Base-by-base conservation (phyloP, 2,113 vertebrate genomes). In the Noturus placidus region DNA sequence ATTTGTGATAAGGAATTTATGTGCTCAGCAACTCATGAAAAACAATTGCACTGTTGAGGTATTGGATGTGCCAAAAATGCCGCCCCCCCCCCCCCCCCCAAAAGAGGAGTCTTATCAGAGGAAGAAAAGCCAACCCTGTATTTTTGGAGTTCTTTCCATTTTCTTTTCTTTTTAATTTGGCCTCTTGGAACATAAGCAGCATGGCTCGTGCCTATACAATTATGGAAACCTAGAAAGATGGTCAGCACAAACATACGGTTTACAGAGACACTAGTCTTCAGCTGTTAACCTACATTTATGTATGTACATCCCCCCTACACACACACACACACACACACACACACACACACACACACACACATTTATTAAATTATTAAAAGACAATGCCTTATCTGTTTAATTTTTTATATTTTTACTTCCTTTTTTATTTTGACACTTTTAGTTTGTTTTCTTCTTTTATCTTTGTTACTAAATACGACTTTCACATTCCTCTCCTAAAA, bases 121-220 rank as follows among this genome's bases (percentile, higher is more conserved):
- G 91, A 90, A 89, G 86, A 92, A 92, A 92, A 91, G 89, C 88
- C 87, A 92, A 90, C 88, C 89, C 72, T 77, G 85, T 89, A 92
- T 94, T 92, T 92, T 91, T 76, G 90, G 90, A 92, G 94, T 95
- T 95, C 94, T 92, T 94, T 70, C 89, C 91, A 90, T 92, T 91
- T 89, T 88, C 85, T 82, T 89, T 92, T 89, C 81, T 63, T 84
- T 89, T 91, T 92, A 90, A 94, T 94, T 91, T 89, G 88, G 90
- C 57, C 82, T 89, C 91, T 92, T 89, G 82, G 90, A 93, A 92
- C 89, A 88, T 89, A 87, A 88, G 92, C 85, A 87, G 91, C 85
- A 90, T 90, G 92, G 93, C 87, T 89, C 30, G 52, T 59, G 77
- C 87, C 85, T 89, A 87, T 91, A 87, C 90, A 92, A 93, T 89